phyloP scores from a whole-genome alignment of 1,140 invertebrate species.

The Drosophila takahashii region DNA sequence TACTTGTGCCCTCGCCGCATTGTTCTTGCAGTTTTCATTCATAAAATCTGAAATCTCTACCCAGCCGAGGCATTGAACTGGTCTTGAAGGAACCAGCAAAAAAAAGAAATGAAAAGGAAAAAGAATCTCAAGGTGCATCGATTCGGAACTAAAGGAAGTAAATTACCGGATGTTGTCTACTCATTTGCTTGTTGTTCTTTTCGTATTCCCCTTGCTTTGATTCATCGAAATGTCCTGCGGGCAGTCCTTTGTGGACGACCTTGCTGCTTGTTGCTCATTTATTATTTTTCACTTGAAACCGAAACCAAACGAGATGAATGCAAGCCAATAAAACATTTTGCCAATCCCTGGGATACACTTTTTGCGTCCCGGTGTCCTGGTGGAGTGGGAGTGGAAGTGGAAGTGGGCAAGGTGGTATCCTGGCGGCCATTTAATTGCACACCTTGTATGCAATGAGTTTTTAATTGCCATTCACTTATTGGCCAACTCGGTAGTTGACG shows the following conservation, averaged over 20 bases:
- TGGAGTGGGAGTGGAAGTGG: neutral
- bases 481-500: constrained; percentile 20
- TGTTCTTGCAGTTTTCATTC: constrained; percentile 67
- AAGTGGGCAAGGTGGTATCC: constrained; percentile 30
- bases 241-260: constrained; percentile 59
- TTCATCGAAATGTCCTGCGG: constrained; percentile 76
- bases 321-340: constrained; percentile 68
- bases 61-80: constrained; percentile 30
- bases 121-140: constrained; percentile 60
- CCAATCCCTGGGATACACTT: constrained; percentile 41
- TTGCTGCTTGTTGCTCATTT: constrained; percentile 67
- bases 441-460: constrained; percentile 68
- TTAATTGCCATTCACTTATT: constrained; percentile 59
- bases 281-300: constrained; percentile 72
- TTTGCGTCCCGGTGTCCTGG: neutral
- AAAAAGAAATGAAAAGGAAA: neutral
- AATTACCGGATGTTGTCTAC: constrained; percentile 84
- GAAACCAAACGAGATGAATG: constrained; percentile 41
- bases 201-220: constrained; percentile 59
- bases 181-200: constrained; percentile 80
- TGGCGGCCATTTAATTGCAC: constrained; percentile 64
- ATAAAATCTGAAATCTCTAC: constrained; percentile 54
- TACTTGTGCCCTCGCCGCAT: constrained; percentile 66
- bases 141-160: constrained; percentile 83
- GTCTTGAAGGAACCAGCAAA: neutral